These are phyloP conservation scores for Alligator mississippiensis DNA, from an alignment of 2,113 vertebrate species.

Conservation along the genomic window DNA sequence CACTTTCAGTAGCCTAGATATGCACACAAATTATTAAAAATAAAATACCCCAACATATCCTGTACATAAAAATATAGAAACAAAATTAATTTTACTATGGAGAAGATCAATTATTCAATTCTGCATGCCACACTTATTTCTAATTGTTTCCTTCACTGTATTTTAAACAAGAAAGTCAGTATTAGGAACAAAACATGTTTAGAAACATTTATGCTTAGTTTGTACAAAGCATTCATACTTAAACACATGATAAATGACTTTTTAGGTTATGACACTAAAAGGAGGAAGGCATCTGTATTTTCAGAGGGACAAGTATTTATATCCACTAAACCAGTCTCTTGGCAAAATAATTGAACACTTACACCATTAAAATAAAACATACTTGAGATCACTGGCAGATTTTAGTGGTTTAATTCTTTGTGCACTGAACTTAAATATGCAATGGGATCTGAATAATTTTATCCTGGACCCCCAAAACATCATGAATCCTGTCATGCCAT, in stretches of 20 bases:
- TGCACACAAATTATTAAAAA: neutral
- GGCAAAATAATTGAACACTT: neutral
- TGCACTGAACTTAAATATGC: no score
- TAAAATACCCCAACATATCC: neutral
- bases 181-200: neutral
- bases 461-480: no score
- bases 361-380: neutral
- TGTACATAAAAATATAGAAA: neutral
- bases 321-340: neutral
- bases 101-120: neutral
- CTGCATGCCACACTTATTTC: neutral
- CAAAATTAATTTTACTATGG: neutral
- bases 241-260: neutral
- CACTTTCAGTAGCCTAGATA: constrained; percentile 95
- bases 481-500: no score
- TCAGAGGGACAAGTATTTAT: neutral
- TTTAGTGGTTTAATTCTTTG: no score
- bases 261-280: neutral
- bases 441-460: no score
- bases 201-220: neutral
- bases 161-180: neutral
- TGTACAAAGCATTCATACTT: neutral
- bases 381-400: neutral
- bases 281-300: neutral
- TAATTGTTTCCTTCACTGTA: neutral